Evolutionary conservation across 92 coral and sea anemone genomes (phyloP).

Genomic region (Diadumene lineata): DNA sequence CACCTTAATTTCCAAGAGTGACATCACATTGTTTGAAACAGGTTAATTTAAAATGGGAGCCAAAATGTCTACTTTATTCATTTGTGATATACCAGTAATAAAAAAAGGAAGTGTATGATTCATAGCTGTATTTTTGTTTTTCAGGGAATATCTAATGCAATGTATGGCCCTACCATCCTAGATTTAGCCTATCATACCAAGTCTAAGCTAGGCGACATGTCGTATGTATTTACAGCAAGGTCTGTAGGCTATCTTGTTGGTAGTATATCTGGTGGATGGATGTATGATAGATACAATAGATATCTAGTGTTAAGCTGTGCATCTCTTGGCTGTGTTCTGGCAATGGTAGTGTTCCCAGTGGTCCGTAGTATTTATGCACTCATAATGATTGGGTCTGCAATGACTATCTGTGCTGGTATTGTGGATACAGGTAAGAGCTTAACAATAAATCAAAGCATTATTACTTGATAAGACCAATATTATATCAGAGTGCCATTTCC

Average conservation of each 20-base stretch:
- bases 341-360: conserved; percentile 69
- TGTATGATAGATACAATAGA: conserved; percentile 80
- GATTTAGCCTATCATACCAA: conserved; percentile 70
- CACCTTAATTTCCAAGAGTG: too few species aligned
- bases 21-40: too few species aligned
- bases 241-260: conserved; percentile 88
- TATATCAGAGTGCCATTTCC: not conserved
- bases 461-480: not conserved
- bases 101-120: too few species aligned
- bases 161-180: conserved; percentile 84
- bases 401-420: conserved; percentile 71
- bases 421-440: conserved; percentile 79
- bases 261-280: conserved; percentile 89
- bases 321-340: conserved; percentile 64
- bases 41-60: too few species aligned
- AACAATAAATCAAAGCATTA: not conserved
- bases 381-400: conserved; percentile 49
- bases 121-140: not conserved
- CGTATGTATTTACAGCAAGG: conserved; percentile 80
- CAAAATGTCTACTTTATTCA: too few species aligned
- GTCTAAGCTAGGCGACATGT: conserved; percentile 67
- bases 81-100: too few species aligned
- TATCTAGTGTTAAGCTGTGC: conserved; percentile 71
- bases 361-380: conserved; percentile 56
- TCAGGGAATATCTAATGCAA: conserved; percentile 77